Evolutionary conservation across 2,113 vertebrate genomes (phyloP).

Genomic region (Atrichornis clamosus): DNA sequence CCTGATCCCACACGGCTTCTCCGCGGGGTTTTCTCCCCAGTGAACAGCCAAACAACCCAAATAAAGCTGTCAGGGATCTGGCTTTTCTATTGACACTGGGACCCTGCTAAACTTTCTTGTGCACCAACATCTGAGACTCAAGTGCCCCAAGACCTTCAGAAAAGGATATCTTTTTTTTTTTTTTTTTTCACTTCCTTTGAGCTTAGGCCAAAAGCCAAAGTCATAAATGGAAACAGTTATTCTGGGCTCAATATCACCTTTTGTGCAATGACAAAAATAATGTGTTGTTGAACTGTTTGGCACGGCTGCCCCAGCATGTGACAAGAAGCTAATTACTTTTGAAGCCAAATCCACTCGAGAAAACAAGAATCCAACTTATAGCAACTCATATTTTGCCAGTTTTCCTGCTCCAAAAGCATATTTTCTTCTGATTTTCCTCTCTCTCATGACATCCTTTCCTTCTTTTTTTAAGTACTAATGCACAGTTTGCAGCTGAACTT

Average conservation of each 20-base stretch:
- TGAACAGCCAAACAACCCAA: neutral
- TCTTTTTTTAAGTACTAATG: neutral
- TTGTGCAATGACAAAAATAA: conserved; percentile 64
- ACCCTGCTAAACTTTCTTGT: neutral
- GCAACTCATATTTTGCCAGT: conserved; percentile 26
- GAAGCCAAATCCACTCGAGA: conserved; percentile 40
- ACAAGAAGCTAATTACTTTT: conserved; percentile 54
- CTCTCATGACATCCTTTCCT: neutral
- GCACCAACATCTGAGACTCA: neutral
- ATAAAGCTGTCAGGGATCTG: neutral
- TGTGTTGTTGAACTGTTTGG: conserved; percentile 54
- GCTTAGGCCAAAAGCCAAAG: conserved; percentile 52
- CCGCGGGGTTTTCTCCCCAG: neutral
- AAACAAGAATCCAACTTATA: conserved; percentile 29
- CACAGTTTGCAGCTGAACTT: neutral
- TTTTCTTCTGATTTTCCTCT: neutral
- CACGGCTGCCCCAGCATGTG: conserved; percentile 31
- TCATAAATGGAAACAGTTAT: conserved; percentile 57
- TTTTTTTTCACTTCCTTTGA: conserved; percentile 17
- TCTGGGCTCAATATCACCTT: conserved; percentile 53
- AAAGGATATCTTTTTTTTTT: conserved; percentile 24
- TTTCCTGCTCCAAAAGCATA: conserved; percentile 1
- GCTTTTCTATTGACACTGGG: neutral
- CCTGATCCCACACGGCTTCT: neutral
- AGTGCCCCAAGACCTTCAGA: conserved; percentile 32